Evolutionary conservation across 2,797 vertebrate species (phyloP), one percentile per base, ranked within the genome.

Genomic region (Onychomys arenicola): DNA sequence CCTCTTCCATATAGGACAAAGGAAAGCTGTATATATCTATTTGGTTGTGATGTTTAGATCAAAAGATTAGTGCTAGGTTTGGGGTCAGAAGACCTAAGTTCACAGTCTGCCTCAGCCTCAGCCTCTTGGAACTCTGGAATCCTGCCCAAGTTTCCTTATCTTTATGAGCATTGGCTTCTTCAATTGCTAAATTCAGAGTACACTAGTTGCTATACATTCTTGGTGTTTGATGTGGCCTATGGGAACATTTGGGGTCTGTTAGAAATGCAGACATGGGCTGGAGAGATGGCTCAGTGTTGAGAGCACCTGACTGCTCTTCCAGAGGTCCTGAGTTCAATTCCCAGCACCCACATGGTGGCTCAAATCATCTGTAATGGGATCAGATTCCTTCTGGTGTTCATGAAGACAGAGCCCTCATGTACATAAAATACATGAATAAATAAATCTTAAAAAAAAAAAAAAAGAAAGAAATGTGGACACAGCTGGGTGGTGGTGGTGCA

Each of bases 91-190:
- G 57, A 90, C 76, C 27, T 88, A 76, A 81, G 55, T 90, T 95
- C n/a, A 80, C 23, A 49, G 89, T 93, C 43, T 25, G 16, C 19
- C 49, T 93, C 34, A 11, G 16, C 17, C 37, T 84, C 83, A 94
- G 76, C 87, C n/a, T 49, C 71, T 93, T 92, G 37, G 52, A 71
- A 59, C 63, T 96, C 84, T 93, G 89, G 90, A 46, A 89, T 77
- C 55, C 43, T 43, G 46, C 40, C 27, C 40, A 93, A 71, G n/a
- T 93, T 65, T 91, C 55, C 57, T 93, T 8, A 25, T 87, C 29
- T 78, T 25, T 52, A 81, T 81, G 69, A 95, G 55, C 32, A 37
- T 89, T 59, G 49, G 49, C 76, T 84, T 65, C 34, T 92, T 93
- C 1, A 87, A 4, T 57, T 94, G 32, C 71, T 90, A 57, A 91